Base-by-base conservation (phyloP, 1,140 invertebrate species). In the Drosophila pseudoananassae region DNA sequence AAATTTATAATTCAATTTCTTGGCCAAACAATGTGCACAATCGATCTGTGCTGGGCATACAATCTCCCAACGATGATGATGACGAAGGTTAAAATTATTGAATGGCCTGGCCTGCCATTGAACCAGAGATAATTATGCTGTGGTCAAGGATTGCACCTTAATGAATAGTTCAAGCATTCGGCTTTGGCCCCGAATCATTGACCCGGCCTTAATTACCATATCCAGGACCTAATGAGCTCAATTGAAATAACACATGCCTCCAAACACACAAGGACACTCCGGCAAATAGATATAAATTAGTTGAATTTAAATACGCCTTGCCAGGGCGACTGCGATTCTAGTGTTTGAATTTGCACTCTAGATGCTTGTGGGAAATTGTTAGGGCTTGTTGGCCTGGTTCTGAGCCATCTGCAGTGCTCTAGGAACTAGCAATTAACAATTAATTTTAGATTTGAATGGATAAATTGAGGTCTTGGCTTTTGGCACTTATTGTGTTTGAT, bases 141-240 rank as follows among this genome's bases (percentile, higher is more conserved):
- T 49, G 29, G 23, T 40, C 36, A 63, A 29, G 27, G 25, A 45
- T 31, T 74, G 9, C 6, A n/a, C 33, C 40, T 36, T 60, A 69
- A 69, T 45, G 17, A 58, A 40, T 65, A 10, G 33, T 51, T 29
- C 46, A 36, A 14, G 53, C 55, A 56, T 25, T 40, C 40, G 31
- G 40, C 14, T 9, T 65, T 40, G 36, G n/a, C 31, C n/a, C 36
- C 15, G 15, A 36, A 54, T 33, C 17, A 49, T 36, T 49, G 51
- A 14, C 8, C 14, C 25, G 14, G 31, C 8, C 31, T 43, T 38
- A 56, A 56, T 69, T 69, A 69, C 43, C 66, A 69, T 69, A 69
- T 49, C 50, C 27, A 40, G 20, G 15, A 36, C 33, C 54, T 76
- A 76, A 76, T 76, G 73, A 76, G 73, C 61, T 60, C 43, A 76